A percentile compares a stretch with the other conserved stretches of the same genome.
phyloP scores from a whole-genome alignment of 2,888 invertebrate genomes.

The Herminia tarsipennalis region DNA sequence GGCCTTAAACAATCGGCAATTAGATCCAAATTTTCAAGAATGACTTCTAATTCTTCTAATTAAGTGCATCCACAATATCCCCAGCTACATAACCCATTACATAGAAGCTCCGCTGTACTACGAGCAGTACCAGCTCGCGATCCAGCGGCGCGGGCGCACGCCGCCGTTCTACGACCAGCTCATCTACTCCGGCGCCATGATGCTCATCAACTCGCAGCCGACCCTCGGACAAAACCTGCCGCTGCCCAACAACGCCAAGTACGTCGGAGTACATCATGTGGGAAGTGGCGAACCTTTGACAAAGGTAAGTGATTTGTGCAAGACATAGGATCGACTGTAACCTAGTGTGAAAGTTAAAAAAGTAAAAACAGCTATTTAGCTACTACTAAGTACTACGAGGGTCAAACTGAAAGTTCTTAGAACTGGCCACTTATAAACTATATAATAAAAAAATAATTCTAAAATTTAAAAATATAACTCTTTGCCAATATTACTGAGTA shows the following conservation, averaged over 20 bases:
- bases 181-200: slow-evolving; percentile 52
- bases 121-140: slow-evolving; percentile 46
- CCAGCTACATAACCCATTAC: slow-evolving; percentile 53
- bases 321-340: too few species aligned
- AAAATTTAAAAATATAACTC: too few species aligned
- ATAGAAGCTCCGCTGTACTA: slow-evolving; percentile 55
- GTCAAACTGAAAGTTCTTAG: too few species aligned
- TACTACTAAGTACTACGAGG: too few species aligned
- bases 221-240: slow-evolving; percentile 54
- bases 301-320: slow-evolving; percentile 41
- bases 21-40: too few species aligned
- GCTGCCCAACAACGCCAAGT: slow-evolving; percentile 55
- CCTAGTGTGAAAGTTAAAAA: too few species aligned
- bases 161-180: slow-evolving; percentile 53
- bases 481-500: too few species aligned
- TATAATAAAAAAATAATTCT: too few species aligned
- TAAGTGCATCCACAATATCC: not conserved
- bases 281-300: slow-evolving; percentile 40
- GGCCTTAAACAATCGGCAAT: too few species aligned
- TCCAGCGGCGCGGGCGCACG: slow-evolving; percentile 47
- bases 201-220: slow-evolving; percentile 62
- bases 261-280: slow-evolving; percentile 64
- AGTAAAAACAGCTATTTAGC: too few species aligned
- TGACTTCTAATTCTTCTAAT: too few species aligned
- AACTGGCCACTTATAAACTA: too few species aligned